Percentiles rank a stretch among this genome's conserved stretches.
Evolutionary conservation across 2,888 invertebrate species (phyloP).

Genomic region (Gymnoscelis rufifasciata): DNA sequence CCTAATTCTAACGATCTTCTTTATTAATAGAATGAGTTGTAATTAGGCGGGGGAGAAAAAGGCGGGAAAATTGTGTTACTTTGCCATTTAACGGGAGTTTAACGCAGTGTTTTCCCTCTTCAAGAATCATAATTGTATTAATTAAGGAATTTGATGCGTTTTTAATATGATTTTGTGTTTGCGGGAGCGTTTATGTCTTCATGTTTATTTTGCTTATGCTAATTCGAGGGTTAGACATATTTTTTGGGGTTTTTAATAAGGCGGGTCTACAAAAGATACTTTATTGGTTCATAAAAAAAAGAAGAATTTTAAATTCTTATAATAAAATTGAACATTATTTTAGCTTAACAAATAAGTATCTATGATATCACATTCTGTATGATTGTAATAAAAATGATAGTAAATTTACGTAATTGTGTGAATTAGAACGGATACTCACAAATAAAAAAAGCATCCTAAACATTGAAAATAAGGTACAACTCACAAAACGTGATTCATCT

Average conservation of each 20-base stretch:
- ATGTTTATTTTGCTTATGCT: slow-evolving; percentile 14
- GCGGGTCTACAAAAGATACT: too few species aligned
- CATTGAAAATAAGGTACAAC: too few species aligned
- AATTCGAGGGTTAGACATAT: slow-evolving; percentile 5
- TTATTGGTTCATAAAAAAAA: too few species aligned
- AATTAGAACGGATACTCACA: too few species aligned
- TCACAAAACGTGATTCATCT: too few species aligned
- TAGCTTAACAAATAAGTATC: too few species aligned
- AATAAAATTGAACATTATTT: too few species aligned
- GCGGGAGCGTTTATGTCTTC: slow-evolving; percentile 24
- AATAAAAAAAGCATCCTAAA: too few species aligned
- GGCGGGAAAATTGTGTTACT: slow-evolving; percentile 70
- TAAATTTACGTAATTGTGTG: too few species aligned
- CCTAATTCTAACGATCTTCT: slow-evolving; percentile 67
- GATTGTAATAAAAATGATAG: too few species aligned
- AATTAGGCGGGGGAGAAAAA: slow-evolving; percentile 75
- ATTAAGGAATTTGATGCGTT: slow-evolving; percentile 58
- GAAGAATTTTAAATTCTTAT: too few species aligned
- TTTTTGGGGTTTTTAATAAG: not conserved
- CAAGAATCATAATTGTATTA: slow-evolving; percentile 68
- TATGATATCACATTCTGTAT: too few species aligned
- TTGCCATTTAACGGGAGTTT: slow-evolving; percentile 61
- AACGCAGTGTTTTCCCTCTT: slow-evolving; percentile 64
- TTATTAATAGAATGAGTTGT: slow-evolving; percentile 73
- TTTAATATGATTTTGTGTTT: slow-evolving; percentile 30